Percentiles rank a stretch among this genome's conserved stretches.
phyloP scores from a whole-genome alignment of 2,888 invertebrate genomes.

The Raillietiella orientalis region DNA sequence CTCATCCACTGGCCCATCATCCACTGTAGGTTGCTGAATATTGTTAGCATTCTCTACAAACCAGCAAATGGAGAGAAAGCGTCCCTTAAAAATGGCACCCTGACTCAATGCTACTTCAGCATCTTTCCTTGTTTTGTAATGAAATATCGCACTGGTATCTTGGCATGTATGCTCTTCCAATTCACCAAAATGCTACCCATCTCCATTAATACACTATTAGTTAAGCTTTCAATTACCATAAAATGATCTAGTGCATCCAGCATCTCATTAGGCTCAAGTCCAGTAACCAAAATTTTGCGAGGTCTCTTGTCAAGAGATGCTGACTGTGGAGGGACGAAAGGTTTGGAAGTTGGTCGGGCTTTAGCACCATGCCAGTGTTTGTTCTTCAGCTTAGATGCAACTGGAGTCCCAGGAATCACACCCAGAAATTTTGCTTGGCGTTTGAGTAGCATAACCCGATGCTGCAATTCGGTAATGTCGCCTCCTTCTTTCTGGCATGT shows the following conservation, averaged over 20 bases:
- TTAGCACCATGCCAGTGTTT: too few relatives aligned
- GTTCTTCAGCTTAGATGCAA: slow-evolving; percentile 2
- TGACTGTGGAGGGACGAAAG: not conserved
- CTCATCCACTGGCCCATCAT: too few relatives aligned
- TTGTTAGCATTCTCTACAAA: too few relatives aligned
- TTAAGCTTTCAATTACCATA: slow-evolving; percentile 23
- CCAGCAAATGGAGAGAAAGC: slow-evolving; percentile 18
- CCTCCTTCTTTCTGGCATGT: slow-evolving; percentile 61
- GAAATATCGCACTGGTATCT: slow-evolving; percentile 34
- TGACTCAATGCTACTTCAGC: slow-evolving; percentile 42
- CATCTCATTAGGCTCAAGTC: slow-evolving; percentile 51
- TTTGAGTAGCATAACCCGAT: slow-evolving; percentile 36
- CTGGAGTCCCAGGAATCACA: slow-evolving; percentile 7
- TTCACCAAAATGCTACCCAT: slow-evolving; percentile 44
- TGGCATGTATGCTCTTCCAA: slow-evolving; percentile 48
- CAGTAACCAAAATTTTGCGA: slow-evolving; percentile 48
- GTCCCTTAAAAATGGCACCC: slow-evolving; percentile 37
- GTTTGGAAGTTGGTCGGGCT: too few relatives aligned
- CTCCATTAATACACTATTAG: not conserved
- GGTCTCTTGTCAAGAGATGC: slow-evolving; percentile 47
- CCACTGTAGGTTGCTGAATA: too few relatives aligned
- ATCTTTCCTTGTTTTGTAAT: slow-evolving; percentile 37
- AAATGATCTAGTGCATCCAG: slow-evolving; percentile 48
- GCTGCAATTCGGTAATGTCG: slow-evolving; percentile 46
- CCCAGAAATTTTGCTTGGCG: slow-evolving; percentile 13